A percentile compares a stretch with the other conserved stretches of the same genome.
phyloP scores from a whole-genome alignment of 2,888 invertebrate genomes.

The Plusia festucae region DNA sequence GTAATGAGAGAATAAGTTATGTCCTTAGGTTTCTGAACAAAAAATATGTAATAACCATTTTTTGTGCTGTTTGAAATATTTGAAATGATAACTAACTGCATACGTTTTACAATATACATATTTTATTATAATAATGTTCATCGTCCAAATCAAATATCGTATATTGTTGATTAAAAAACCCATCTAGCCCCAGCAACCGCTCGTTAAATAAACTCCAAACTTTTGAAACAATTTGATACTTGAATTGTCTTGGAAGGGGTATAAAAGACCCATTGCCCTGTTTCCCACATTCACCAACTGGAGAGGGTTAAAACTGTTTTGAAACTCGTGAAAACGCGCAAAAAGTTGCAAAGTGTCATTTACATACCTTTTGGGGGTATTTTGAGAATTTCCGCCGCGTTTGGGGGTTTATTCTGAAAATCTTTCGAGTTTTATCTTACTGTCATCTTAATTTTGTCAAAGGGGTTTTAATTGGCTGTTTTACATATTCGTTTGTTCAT shows the following conservation, averaged over 20 bases:
- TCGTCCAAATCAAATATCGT: background rate
- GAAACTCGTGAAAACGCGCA: conserved; percentile 40
- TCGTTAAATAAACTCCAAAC: conserved; percentile 36
- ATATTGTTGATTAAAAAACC: conserved; percentile 18
- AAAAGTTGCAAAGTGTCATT: conserved; percentile 53
- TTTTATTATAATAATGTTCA: too few relatives aligned
- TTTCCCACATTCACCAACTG: conserved; percentile 44
- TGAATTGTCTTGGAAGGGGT: conserved; percentile 53
- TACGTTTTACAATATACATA: too few relatives aligned
- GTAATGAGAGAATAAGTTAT: too few relatives aligned
- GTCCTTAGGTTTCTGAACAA: too few relatives aligned
- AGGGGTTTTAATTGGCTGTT: conserved; percentile 5
- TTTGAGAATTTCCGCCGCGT: conserved; percentile 27
- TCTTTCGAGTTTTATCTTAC: conserved; percentile 19
- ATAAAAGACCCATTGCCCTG: conserved; percentile 38
- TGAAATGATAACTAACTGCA: too few relatives aligned
- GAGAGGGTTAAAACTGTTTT: conserved; percentile 52
- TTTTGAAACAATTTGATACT: conserved; percentile 44
- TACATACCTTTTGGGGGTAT: conserved; percentile 37
- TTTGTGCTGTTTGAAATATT: too few relatives aligned
- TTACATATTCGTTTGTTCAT: background rate
- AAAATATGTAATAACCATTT: too few relatives aligned
- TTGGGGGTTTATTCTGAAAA: conserved; percentile 11
- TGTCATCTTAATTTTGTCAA: conserved; percentile 5
- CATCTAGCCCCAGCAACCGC: conserved; percentile 26